Evolutionary conservation across 2,888 invertebrate genomes (phyloP).

Genomic region (Noctuana brunneofusca): DNA sequence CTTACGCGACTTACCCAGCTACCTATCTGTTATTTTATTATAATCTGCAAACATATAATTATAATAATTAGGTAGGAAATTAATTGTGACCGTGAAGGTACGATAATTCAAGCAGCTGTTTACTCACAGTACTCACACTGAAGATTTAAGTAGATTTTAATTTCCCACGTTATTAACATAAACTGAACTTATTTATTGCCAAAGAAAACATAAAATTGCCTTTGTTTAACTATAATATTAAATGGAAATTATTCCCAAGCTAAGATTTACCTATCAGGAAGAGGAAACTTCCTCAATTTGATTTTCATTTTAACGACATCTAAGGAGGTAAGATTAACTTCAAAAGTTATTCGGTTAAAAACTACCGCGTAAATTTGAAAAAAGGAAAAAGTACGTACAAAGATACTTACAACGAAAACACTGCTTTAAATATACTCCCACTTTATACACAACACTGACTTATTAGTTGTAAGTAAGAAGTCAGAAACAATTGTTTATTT

Average conservation of each 20-base stretch:
- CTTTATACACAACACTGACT: conserved; percentile 8
- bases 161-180: conserved; percentile 8
- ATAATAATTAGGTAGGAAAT: background rate
- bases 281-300: background rate
- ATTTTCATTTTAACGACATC: conserved; percentile 1
- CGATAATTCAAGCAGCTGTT: background rate
- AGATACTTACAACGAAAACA: conserved; percentile 14
- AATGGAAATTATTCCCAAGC: background rate
- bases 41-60: background rate
- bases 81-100: conserved; percentile 3
- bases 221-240: conserved; percentile 4
- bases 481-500: background rate
- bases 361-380: background rate
- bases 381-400: too few relatives aligned
- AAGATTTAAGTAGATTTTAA: background rate
- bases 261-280: background rate
- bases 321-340: background rate
- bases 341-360: background rate
- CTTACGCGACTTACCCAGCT: too few relatives aligned
- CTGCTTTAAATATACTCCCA: conserved; percentile 1
- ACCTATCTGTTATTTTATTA: background rate
- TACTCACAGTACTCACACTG: background rate
- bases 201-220: conserved; percentile 3
- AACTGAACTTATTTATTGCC: background rate
- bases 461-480: background rate